Conservation (phyloP, 2,797 vertebrate genomes). For the Balearica regulorum region DNA sequence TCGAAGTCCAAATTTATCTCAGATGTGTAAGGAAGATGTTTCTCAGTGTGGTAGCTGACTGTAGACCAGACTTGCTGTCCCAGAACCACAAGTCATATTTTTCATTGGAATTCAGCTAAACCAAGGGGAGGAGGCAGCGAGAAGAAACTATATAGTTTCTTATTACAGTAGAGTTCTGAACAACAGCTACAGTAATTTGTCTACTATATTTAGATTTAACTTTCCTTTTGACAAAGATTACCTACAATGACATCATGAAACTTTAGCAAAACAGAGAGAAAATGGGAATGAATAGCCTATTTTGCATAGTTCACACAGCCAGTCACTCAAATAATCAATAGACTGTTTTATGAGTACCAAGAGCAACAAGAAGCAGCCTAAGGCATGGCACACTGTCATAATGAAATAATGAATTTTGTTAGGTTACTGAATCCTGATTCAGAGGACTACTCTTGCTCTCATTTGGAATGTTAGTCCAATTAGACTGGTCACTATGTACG, state of each 20-base stretch:
- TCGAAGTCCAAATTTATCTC: neutral
- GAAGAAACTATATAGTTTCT: neutral
- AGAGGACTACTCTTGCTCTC: neutral
- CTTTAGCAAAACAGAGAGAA: neutral
- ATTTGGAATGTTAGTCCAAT: neutral
- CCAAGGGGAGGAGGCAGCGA: neutral
- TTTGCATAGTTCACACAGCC: neutral
- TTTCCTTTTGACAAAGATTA: neutral
- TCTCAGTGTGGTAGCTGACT: constrained; percentile 6
- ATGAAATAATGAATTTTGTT: neutral
- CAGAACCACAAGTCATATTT: neutral
- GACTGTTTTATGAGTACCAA: neutral
- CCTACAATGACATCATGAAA: neutral
- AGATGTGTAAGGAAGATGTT: neutral
- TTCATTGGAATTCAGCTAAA: neutral
- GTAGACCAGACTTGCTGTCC: neutral
- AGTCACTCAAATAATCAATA: neutral
- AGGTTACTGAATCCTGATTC: neutral
- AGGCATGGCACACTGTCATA: neutral
- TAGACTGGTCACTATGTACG: neutral
- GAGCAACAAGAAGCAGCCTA: neutral
- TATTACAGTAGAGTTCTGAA: neutral
- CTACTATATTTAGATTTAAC: neutral
- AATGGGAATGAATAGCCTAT: neutral
- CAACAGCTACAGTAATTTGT: neutral